Evolutionary conservation across 2,888 invertebrate genomes (phyloP).

Genomic region (Phengaris arion): DNA sequence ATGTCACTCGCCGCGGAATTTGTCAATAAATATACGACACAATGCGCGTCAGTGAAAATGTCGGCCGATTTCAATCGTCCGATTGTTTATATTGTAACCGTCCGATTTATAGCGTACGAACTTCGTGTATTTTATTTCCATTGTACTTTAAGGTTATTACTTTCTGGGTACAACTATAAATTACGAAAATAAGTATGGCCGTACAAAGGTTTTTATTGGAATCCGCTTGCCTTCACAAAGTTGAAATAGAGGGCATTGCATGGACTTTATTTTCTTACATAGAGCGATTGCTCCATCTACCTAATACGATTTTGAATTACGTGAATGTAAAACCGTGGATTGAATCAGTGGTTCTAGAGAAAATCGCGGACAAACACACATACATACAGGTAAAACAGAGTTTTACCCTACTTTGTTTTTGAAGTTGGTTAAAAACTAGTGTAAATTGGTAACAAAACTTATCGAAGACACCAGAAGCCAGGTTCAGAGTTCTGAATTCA

Average conservation of each 20-base stretch:
- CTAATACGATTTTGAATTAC: no score
- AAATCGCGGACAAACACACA: no score
- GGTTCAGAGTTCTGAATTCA: no score
- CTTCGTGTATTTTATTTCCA: conserved; percentile 11
- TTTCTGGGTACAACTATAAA: conserved; percentile 11
- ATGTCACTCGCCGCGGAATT: conserved; percentile 36
- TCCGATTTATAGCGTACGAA: conserved; percentile 17
- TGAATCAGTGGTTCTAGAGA: no score
- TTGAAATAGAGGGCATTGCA: background rate
- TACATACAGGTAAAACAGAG: no score
- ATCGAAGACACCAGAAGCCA: no score
- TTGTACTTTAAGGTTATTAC: conserved; percentile 11
- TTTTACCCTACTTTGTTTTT: no score
- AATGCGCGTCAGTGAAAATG: conserved; percentile 31
- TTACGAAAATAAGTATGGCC: conserved; percentile 10
- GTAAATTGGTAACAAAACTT: no score
- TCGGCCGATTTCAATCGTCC: conserved; percentile 19
- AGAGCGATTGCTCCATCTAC: no score
- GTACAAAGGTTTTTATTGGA: conserved; percentile 36
- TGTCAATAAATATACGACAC: conserved; percentile 38
- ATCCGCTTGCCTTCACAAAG: background rate
- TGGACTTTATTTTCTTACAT: background rate
- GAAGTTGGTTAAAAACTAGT: no score
- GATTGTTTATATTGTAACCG: conserved; percentile 29
- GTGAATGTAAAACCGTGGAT: no score